Evolutionary conservation across 2,888 invertebrate species (phyloP), one percentile per base, ranked within the genome.

Genomic region (Agriopis leucophaearia): DNA sequence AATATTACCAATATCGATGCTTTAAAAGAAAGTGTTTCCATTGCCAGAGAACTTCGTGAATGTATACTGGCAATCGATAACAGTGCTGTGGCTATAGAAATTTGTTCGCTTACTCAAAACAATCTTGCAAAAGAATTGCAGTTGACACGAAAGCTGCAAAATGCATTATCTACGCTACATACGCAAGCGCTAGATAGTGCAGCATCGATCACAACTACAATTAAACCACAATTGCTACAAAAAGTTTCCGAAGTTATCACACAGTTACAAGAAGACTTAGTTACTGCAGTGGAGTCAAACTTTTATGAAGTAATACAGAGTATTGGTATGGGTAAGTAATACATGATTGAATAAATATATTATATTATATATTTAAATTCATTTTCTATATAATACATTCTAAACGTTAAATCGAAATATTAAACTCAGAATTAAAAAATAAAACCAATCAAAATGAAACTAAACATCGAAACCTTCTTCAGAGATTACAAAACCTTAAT

Each of bases 241-340:
- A 80, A 67, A 67, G 74, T 87, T 8, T 79, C 78, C 8, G 80
- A 85, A 36, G 72, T 80, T 0, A 82, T 87, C 3, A 79, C 78
- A 5, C 78, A 83, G 72, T 78, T 90, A 54, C 82, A 87, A 72
- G 80, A 84, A 38, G 85, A 86, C 73, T 76, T 89, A 51, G 70
- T 75, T 12, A 72, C 63, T 35, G 74, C 73, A 40, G 66, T 72
- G n/a, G 56, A 76, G 47, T 71, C 71, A 8, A 69, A 67, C n/a
- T 7, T 69, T 27, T 69, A 76, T 18, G 62, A 73, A 68, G 55
- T 75, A 55, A 47, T 66, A 9, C 57, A 66, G 47, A 64, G 69
- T 42, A 59, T 58, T 57, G 77, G 81, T 78, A n/a, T n/a, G n/a
- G n/a, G n/a, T n/a, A n/a, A n/a, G n/a, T n/a, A n/a, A n/a, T n/a